phyloP scores from a whole-genome alignment of 1,140 invertebrate genomes.

The Pemphigus obesinymphae region DNA sequence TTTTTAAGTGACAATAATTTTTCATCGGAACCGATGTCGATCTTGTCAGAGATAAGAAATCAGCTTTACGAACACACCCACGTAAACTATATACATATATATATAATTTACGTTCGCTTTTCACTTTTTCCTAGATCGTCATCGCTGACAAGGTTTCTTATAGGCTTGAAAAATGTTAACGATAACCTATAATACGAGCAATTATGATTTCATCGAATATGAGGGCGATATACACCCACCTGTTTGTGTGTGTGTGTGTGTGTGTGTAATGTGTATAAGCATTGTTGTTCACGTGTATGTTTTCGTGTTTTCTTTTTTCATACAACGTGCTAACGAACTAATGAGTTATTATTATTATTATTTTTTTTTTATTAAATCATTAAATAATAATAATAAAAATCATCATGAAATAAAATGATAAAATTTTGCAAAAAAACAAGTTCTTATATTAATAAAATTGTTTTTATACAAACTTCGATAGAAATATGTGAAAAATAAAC shows the following conservation, averaged over 20 bases:
- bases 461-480: too few species aligned
- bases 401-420: too few species aligned
- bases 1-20: slow-evolving; percentile 15
- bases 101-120: neutral
- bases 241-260: too few species aligned
- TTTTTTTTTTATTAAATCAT: neutral
- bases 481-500: too few species aligned
- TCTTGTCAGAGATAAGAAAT: slow-evolving; percentile 28
- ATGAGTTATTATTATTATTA: neutral
- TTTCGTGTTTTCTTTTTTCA: neutral
- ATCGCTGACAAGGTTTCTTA: neutral
- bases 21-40: slow-evolving; percentile 13
- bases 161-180: neutral
- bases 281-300: neutral
- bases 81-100: neutral
- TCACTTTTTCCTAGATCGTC: neutral
- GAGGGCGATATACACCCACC: neutral
- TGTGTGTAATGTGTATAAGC: too few species aligned
- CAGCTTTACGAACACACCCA: neutral
- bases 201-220: neutral
- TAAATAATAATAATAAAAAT: too few species aligned
- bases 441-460: too few species aligned
- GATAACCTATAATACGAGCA: neutral
- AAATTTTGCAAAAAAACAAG: too few species aligned
- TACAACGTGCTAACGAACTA: neutral